Evolutionary conservation across 2,113 vertebrate genomes (phyloP), one percentile per base, ranked within the genome.

Genomic region (Cervus canadensis): DNA sequence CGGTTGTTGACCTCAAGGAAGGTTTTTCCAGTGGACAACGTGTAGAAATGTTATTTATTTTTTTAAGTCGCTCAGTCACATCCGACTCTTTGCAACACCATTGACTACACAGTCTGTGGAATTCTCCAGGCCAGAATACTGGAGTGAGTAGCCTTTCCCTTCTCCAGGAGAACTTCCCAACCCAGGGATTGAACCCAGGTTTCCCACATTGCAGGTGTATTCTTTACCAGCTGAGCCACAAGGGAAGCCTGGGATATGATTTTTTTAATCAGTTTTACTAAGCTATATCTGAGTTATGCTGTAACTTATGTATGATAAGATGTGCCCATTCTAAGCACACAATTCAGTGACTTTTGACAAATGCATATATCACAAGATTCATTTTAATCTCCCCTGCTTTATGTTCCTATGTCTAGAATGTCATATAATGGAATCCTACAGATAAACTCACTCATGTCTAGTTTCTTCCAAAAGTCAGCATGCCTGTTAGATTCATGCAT

Each of bases 61-160:
- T 28, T 79, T 79, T 12, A 36, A 71, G 67, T 71, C 2, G 0
- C 67, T 71, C n/a, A n/a, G 9, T 71, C 1, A 5, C 12, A 10
- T 71, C 67, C 0, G 2, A 71, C n/a, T 71, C n/a, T 67, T 67
- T 71, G n/a, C 64, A 71, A 36, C 17, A 9, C 64, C n/a, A 2
- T 36, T 21, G n/a, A 21, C 64, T 71, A 36, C 36, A 71, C 64
- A 71, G n/a, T 71, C 64, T 0, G 0, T 71, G 64, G 19, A 71
- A 71, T 71, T 71, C 19, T 36, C 64, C 17, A 71, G 64, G 64
- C 64, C n/a, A 71, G 64, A 71, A 36, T 36, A 71, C 19, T 71
- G 64, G 64, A 71, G 19, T 71, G 19, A n/a, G n/a, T 78, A 4
- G 36, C 1, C 40, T 43, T 33, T 76, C 12, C 12, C 10, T 71